Conservation (phyloP, 2,888 invertebrate genomes). For the Sphaeridia pumilis region DNA sequence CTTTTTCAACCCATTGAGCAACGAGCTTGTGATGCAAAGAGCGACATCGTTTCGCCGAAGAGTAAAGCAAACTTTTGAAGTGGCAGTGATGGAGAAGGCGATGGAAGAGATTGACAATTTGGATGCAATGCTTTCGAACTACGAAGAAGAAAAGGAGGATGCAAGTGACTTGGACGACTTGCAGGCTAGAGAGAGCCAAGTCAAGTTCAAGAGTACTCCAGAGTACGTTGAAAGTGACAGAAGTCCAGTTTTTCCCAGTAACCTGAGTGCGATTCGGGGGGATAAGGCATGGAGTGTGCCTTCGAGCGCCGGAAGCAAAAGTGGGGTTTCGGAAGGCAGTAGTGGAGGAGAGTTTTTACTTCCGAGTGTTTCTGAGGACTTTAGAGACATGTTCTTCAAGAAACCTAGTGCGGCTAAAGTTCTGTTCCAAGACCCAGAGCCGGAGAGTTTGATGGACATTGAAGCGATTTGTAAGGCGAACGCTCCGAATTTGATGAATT, state of each 20-base stretch:
- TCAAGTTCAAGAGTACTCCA: neutral
- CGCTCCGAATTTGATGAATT: constrained; percentile 29
- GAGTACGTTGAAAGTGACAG: too few relatives aligned
- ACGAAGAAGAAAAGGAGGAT: constrained; percentile 29
- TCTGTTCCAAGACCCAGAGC: too few relatives aligned
- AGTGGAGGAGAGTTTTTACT: too few relatives aligned
- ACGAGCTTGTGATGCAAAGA: constrained; percentile 38
- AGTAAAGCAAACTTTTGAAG: constrained; percentile 33
- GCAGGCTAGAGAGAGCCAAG: neutral
- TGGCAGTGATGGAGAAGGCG: constrained; percentile 29
- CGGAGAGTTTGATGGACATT: constrained; percentile 24
- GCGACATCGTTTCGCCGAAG: constrained; percentile 37
- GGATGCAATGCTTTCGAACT: constrained; percentile 30
- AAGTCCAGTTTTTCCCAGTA: too few relatives aligned
- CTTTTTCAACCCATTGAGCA: constrained; percentile 37
- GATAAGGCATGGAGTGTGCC: neutral
- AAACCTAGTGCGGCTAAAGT: too few relatives aligned
- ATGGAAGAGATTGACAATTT: constrained; percentile 31
- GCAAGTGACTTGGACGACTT: neutral
- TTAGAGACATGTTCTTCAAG: too few relatives aligned
- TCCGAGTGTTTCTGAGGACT: too few relatives aligned
- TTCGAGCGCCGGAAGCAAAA: neutral
- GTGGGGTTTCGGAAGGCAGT: neutral
- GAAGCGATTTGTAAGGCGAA: constrained; percentile 32
- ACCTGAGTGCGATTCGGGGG: neutral